Evolutionary conservation across 2,888 invertebrate species (phyloP).

Genomic region (Idaea straminata): DNA sequence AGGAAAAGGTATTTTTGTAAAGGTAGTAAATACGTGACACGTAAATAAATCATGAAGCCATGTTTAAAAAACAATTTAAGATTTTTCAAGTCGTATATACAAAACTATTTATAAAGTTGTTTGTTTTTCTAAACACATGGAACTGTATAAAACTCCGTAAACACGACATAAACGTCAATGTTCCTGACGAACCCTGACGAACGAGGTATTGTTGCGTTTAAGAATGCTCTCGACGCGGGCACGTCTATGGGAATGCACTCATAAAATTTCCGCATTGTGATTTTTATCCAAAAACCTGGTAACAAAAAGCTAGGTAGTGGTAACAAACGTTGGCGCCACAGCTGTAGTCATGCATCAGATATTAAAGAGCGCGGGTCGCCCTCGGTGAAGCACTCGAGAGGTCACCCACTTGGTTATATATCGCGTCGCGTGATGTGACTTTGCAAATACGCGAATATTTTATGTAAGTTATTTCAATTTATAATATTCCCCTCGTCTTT

Average conservation of each 20-base stretch:
- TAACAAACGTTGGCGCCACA: conserved; percentile 32
- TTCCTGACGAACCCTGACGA: conserved; percentile 69
- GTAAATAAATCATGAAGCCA: background rate
- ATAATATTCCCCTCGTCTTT: conserved; percentile 8
- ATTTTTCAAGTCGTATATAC: conserved; percentile 17
- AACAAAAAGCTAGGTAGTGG: conserved; percentile 26
- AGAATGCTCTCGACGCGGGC: conserved; percentile 37
- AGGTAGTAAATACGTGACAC: background rate
- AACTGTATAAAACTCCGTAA: conserved; percentile 32
- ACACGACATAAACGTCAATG: conserved; percentile 41
- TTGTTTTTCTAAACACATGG: conserved; percentile 21
- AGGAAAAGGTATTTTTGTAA: background rate
- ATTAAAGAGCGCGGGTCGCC: conserved; percentile 44
- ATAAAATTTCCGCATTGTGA: conserved; percentile 66
- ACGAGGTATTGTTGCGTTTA: conserved; percentile 64
- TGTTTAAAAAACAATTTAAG: conserved; percentile 9
- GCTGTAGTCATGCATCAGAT: conserved; percentile 40
- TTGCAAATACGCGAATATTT: conserved; percentile 10
- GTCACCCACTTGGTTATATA: conserved; percentile 22
- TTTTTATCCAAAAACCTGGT: conserved; percentile 55
- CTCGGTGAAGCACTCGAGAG: conserved; percentile 40
- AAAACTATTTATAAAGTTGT: conserved; percentile 11
- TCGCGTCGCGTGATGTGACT: conserved; percentile 22
- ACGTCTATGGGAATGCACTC: conserved; percentile 61
- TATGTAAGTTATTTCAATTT: conserved; percentile 19